Evolutionary conservation across 2,113 vertebrate genomes (phyloP), one percentile per base, ranked within the genome.

Genomic region (Lampris incognitus): DNA sequence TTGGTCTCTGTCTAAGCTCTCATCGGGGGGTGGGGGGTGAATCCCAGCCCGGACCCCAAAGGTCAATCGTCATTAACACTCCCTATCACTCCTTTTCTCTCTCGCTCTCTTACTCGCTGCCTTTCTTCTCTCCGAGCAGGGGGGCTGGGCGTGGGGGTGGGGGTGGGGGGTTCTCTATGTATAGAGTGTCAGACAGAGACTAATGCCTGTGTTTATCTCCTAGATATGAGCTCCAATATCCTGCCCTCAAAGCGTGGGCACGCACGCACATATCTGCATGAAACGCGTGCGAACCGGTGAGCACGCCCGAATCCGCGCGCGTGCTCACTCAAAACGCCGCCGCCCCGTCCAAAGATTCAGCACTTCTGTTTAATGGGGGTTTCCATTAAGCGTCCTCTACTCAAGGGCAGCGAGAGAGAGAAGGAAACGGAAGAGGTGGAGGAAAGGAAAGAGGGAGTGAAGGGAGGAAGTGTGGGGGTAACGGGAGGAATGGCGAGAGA

Each of bases 151-250:
- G 24, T 24, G 24, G 65, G 52, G 52, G 1, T 8, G 2, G 56
- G 56, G 4, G 38, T 37, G 9, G 37, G 7, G 37, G 44, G 83
- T 56, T 76, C 55, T 75, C 69, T 77, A 63, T 79, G 80, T 84
- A 80, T 89, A 79, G 88, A 81, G 78, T 86, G 85, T 88, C 87
- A 87, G 84, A 88, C 85, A 85, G 85, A 91, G 91, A 92, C 85
- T 91, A 92, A 91, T 91, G 89, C 83, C 68, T 50, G 69, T 88
- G 84, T 90, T 92, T 89, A 92, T 92, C 88, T 88, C 76, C 42
- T 51, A 79, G 72, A 86, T 89, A 91, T 89, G 87, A 85, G 88
- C 75, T 91, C 83, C 85, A 85, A 87, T 88, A 88, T 89, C 91
- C 86, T 84, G 75, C 79, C 66, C 83, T 75, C 63, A 73, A 76